These are phyloP conservation scores for Oncorhynchus clarkii DNA, from an alignment of 2,113 vertebrate genomes.

Conservation along the genomic window DNA sequence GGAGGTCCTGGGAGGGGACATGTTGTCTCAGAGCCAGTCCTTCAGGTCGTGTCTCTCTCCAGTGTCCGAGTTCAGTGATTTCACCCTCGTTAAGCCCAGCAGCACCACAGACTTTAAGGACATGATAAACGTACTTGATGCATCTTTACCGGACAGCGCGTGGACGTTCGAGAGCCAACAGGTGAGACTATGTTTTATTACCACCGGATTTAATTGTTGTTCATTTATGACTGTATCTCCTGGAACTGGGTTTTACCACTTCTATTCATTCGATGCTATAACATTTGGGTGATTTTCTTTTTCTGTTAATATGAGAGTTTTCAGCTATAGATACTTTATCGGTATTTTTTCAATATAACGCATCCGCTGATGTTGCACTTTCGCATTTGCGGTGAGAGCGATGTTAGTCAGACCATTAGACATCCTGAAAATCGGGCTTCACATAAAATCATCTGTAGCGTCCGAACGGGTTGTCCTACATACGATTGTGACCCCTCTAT, in stretches of 20 bases:
- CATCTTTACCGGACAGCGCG: constrained; percentile 43
- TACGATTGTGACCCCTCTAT: too few relatives aligned
- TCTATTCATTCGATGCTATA: too few relatives aligned
- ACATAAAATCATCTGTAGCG: too few relatives aligned
- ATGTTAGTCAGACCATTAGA: too few relatives aligned
- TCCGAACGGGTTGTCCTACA: too few relatives aligned
- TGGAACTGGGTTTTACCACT: too few relatives aligned
- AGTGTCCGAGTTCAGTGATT: constrained; percentile 63
- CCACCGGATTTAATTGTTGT: background rate
- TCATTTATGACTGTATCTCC: background rate
- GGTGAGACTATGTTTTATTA: constrained; percentile 19
- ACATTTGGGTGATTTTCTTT: background rate
- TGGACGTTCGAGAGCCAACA: constrained; percentile 45
- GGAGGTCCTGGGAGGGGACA: constrained; percentile 58
- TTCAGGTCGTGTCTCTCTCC: constrained; percentile 66
- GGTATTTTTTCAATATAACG: too few relatives aligned
- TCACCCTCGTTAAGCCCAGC: constrained; percentile 64
- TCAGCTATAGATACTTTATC: too few relatives aligned
- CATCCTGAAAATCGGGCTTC: too few relatives aligned
- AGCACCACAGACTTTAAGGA: constrained; percentile 29
- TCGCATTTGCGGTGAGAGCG: too few relatives aligned
- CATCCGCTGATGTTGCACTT: too few relatives aligned
- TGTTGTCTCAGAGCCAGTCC: constrained; percentile 57
- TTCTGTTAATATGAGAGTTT: background rate
- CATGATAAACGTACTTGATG: constrained; percentile 33